Evolutionary conservation across 2,113 vertebrate species (phyloP).

Genomic region (Neodon shergylaensis): DNA sequence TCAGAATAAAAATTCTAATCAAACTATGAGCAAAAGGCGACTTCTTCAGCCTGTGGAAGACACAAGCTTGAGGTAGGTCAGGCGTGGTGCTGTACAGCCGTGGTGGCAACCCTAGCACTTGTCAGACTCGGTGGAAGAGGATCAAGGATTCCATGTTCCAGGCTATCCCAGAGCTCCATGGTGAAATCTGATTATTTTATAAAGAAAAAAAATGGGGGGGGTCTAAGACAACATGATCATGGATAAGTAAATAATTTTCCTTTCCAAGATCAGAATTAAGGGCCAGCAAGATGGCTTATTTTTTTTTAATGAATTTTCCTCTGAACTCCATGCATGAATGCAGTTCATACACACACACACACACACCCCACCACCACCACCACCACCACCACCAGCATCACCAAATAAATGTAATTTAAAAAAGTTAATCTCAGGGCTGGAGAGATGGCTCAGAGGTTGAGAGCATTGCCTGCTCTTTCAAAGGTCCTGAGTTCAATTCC

Average conservation of each 20-base stretch:
- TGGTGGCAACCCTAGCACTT: not conserved
- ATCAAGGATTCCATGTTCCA: not conserved
- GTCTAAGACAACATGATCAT: not conserved
- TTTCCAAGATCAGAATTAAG: not conserved
- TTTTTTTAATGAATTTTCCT: not conserved
- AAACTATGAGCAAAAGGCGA: not conserved
- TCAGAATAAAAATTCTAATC: not conserved
- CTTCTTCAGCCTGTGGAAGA: not conserved
- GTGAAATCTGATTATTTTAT: not conserved
- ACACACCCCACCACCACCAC: not conserved
- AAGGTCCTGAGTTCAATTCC: too few species aligned
- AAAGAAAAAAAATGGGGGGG: not conserved
- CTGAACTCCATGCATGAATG: not conserved
- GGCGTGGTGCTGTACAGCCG: not conserved
- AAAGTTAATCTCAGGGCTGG: not conserved
- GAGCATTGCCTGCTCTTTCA: too few species aligned
- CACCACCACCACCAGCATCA: too few species aligned
- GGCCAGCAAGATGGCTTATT: not conserved
- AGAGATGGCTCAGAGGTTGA: too few species aligned
- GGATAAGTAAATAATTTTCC: not conserved
- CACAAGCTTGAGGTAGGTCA: not conserved
- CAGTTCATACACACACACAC: not conserved
- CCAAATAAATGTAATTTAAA: not conserved
- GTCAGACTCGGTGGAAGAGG: not conserved
- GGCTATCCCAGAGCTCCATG: not conserved